Evolutionary conservation across 2,888 invertebrate genomes (phyloP).

Genomic region (Clusia tigrina): DNA sequence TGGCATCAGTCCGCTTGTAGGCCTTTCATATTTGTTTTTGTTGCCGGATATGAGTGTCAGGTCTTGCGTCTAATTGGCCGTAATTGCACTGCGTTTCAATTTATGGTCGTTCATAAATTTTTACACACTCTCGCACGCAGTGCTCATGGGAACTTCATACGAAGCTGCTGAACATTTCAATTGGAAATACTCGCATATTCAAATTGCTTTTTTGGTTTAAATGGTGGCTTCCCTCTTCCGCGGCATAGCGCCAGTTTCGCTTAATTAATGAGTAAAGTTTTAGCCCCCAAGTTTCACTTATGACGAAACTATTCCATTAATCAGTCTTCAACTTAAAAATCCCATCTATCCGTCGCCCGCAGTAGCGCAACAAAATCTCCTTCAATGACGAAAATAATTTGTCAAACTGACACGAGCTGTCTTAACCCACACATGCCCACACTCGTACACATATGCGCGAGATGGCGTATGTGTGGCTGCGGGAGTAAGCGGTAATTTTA

Average conservation of each 20-base stretch:
- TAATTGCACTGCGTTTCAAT: neutral
- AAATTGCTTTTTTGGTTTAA: too few species aligned
- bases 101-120: neutral
- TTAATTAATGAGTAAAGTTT: neutral
- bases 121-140: neutral
- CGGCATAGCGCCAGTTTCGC: too few species aligned
- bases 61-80: neutral
- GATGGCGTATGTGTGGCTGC: too few species aligned
- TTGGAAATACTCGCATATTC: too few species aligned
- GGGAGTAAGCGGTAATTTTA: neutral
- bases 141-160: neutral
- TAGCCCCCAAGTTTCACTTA: neutral
- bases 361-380: slow-evolving; percentile 48
- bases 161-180: too few species aligned
- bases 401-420: slow-evolving; percentile 54
- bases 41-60: slow-evolving; percentile 1
- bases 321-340: slow-evolving; percentile 6
- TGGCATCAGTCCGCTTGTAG: too few species aligned
- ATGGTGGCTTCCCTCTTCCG: too few species aligned
- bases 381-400: slow-evolving; percentile 55
- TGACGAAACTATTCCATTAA: neutral
- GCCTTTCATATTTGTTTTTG: neutral
- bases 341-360: too few species aligned
- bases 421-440: slow-evolving; percentile 2
- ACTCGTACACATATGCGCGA: neutral